Conservation (phyloP, 2,888 invertebrate species). For the Drosophila putrida region DNA sequence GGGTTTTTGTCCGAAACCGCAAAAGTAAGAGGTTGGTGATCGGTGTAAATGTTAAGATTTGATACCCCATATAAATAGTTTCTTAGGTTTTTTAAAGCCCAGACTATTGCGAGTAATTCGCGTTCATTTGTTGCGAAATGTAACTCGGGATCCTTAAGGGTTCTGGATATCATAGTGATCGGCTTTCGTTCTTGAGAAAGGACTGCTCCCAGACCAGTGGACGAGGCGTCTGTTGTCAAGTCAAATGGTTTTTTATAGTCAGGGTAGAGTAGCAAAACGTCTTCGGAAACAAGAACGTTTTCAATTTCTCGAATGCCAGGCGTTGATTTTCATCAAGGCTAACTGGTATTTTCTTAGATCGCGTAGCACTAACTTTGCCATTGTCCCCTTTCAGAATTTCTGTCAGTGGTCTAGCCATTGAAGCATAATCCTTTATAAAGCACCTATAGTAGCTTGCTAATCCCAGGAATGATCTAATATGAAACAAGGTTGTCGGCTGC, state of each 20-base stretch:
- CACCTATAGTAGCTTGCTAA: no score
- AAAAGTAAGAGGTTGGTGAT: no score
- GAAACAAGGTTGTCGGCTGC: no score
- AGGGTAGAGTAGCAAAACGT: constrained; percentile 13
- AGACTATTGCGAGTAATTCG: no score
- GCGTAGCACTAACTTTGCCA: not conserved
- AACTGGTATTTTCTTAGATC: not conserved
- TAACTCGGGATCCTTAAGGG: not conserved
- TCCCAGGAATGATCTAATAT: no score
- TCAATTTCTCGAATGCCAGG: not conserved
- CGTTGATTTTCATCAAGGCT: constrained; percentile 2
- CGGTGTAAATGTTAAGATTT: no score
- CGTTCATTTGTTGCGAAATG: no score
- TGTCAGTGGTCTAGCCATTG: constrained; percentile 6
- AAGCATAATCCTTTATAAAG: no score
- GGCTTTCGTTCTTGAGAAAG: not conserved
- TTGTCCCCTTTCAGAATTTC: constrained; percentile 9
- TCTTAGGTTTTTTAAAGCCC: no score
- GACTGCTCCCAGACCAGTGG: constrained; percentile 1
- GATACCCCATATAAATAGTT: no score
- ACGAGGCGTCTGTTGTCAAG: constrained; percentile 7
- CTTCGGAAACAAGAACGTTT: constrained; percentile 15
- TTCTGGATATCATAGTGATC: not conserved
- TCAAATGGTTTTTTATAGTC: constrained; percentile 11
- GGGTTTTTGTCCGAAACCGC: no score